Percentiles rank a stretch among this genome's conserved stretches.
These are phyloP conservation scores for Drosophila diplacantha DNA, from an alignment of 2,888 invertebrate species.

Conservation along the genomic window DNA sequence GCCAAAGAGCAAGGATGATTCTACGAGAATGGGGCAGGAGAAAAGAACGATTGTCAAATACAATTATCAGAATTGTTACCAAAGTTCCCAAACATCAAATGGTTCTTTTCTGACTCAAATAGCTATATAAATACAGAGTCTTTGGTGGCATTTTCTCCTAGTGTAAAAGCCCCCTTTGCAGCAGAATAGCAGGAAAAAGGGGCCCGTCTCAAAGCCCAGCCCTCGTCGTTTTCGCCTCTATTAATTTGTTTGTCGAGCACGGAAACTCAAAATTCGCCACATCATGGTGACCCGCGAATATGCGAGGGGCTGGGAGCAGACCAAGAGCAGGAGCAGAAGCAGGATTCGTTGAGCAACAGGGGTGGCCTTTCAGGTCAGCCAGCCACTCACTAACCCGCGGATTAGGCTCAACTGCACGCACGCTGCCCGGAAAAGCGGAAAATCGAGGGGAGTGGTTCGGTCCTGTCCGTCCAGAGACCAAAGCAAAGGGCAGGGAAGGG, in stretches of 20 bases:
- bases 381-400: slow-evolving; percentile 64
- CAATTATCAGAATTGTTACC: too few species aligned
- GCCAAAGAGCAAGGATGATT: too few species aligned
- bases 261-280: slow-evolving; percentile 56
- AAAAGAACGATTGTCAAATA: too few species aligned
- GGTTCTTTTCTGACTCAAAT: too few species aligned
- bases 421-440: slow-evolving; percentile 46
- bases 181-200: slow-evolving; percentile 15
- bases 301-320: not conserved
- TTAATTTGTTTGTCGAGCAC: slow-evolving; percentile 69
- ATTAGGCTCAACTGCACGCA: slow-evolving; percentile 69
- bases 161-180: not conserved
- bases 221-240: slow-evolving; percentile 55
- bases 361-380: slow-evolving; percentile 23
- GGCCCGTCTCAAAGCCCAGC: slow-evolving; percentile 44
- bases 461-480: not conserved
- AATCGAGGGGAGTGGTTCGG: slow-evolving; percentile 38
- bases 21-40: too few species aligned
- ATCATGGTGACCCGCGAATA: slow-evolving; percentile 46
- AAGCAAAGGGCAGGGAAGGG: slow-evolving; percentile 5
- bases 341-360: slow-evolving; percentile 36
- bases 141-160: not conserved
- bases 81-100: too few species aligned
- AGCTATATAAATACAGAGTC: not conserved
- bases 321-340: slow-evolving; percentile 17